Percentiles rank a stretch among this genome's conserved stretches.
Conservation (phyloP, 2,797 vertebrate genomes). For the Squalus acanthias region DNA sequence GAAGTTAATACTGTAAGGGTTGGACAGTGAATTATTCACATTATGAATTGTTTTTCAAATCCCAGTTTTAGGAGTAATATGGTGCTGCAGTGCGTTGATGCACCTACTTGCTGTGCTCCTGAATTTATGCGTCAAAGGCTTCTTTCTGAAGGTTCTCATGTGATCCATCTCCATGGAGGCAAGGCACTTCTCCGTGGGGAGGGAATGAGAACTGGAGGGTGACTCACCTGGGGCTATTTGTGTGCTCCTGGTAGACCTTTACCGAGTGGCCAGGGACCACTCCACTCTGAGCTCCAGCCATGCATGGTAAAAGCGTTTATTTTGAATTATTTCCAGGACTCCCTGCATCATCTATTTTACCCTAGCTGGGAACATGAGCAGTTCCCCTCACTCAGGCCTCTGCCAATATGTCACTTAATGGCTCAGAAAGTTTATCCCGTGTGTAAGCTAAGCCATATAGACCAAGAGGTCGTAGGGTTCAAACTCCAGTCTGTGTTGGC, state of each 20-base stretch:
- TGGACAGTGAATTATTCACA: not conserved
- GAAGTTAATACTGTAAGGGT: slow-evolving; percentile 3
- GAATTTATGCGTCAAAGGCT: not conserved
- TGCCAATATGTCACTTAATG: not conserved
- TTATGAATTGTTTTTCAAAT: not conserved
- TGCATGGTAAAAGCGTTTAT: not conserved
- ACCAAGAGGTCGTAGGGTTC: not conserved
- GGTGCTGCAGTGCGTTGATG: not conserved
- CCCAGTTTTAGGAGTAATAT: not conserved
- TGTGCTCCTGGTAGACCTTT: not conserved
- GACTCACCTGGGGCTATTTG: not conserved
- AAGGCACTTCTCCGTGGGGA: not conserved
- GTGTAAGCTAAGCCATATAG: not conserved
- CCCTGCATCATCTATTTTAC: not conserved
- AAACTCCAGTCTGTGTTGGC: not conserved
- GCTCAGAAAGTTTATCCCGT: not conserved
- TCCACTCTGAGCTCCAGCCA: not conserved
- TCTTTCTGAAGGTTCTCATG: not conserved
- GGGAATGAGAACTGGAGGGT: not conserved
- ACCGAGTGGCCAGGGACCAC: not conserved
- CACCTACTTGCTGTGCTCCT: not conserved
- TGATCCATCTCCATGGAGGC: not conserved
- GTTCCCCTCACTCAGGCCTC: not conserved
- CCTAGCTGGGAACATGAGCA: not conserved
- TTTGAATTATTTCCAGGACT: not conserved